phyloP scores from a whole-genome alignment of 2,797 vertebrate species.

The Diplodus sargus region DNA sequence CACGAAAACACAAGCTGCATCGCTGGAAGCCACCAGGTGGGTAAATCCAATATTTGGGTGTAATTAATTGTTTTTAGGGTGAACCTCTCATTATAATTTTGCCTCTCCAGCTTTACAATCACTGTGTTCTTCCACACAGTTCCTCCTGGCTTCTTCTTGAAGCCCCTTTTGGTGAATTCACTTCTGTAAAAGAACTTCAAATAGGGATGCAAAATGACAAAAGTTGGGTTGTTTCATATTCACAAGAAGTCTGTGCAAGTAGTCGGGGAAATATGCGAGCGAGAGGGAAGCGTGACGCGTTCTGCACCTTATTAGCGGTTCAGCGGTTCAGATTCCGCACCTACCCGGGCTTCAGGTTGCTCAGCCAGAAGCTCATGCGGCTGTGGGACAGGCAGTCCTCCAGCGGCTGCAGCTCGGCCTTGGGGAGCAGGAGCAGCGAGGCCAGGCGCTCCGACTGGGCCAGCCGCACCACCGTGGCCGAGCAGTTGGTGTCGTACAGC shows the following conservation, averaged over 20 bases:
- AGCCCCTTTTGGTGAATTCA: background rate
- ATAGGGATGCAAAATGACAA: conserved; percentile 1
- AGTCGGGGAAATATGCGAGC: background rate
- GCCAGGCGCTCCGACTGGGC: conserved; percentile 23
- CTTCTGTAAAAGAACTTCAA: background rate
- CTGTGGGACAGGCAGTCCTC: conserved; percentile 36
- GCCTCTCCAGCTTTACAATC: background rate
- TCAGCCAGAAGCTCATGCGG: conserved; percentile 49
- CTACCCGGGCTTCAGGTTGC: conserved; percentile 40
- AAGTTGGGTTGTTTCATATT: background rate
- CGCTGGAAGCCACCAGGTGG: too few species aligned
- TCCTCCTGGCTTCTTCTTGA: background rate
- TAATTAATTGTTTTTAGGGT: background rate
- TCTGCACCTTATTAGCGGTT: background rate
- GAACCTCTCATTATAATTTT: background rate
- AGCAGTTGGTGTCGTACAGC: conserved; percentile 56
- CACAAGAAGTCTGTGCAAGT: background rate
- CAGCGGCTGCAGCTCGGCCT: conserved; percentile 39
- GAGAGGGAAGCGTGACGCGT: background rate
- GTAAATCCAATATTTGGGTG: background rate
- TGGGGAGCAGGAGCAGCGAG: conserved; percentile 45
- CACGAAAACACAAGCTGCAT: background rate
- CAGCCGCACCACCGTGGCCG: conserved; percentile 20
- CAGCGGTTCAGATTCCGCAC: conserved; percentile 7
- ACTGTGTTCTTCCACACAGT: background rate